phyloP scores from a whole-genome alignment of 2,888 invertebrate genomes.

The Agonopterix alstromeriana region DNA sequence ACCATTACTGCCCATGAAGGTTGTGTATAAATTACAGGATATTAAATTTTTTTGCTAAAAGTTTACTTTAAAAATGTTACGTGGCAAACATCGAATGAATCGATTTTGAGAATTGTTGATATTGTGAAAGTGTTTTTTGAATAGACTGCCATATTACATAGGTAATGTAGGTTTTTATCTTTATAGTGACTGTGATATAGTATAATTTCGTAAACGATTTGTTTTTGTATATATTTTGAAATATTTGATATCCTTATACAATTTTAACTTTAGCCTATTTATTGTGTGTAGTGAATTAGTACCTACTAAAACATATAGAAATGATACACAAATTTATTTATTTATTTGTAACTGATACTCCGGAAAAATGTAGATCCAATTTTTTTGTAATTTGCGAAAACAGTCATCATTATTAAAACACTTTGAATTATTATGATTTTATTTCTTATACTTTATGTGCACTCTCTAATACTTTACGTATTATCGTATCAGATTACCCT shows the following conservation, averaged over 20 bases:
- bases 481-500: too few species aligned
- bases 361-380: too few species aligned
- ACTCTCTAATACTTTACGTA: too few species aligned
- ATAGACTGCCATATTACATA: slow-evolving; percentile 52
- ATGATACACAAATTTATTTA: too few species aligned
- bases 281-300: slow-evolving; percentile 43
- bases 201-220: slow-evolving; percentile 61
- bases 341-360: too few species aligned
- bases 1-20: neutral
- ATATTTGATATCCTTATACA: slow-evolving; percentile 74
- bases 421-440: too few species aligned
- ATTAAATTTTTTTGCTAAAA: neutral
- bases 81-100: neutral
- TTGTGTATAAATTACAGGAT: neutral
- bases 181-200: slow-evolving; percentile 75
- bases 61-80: neutral
- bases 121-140: slow-evolving; percentile 46
- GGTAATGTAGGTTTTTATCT: slow-evolving; percentile 58
- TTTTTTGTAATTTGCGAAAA: too few species aligned
- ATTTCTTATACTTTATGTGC: too few species aligned
- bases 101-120: neutral
- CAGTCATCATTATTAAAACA: too few species aligned
- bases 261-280: slow-evolving; percentile 58
- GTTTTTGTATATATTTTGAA: slow-evolving; percentile 65
- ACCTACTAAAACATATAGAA: slow-evolving; percentile 6